These are phyloP conservation scores for Isotomurus palustris DNA, from an alignment of 2,888 invertebrate genomes.

Conservation along the genomic window DNA sequence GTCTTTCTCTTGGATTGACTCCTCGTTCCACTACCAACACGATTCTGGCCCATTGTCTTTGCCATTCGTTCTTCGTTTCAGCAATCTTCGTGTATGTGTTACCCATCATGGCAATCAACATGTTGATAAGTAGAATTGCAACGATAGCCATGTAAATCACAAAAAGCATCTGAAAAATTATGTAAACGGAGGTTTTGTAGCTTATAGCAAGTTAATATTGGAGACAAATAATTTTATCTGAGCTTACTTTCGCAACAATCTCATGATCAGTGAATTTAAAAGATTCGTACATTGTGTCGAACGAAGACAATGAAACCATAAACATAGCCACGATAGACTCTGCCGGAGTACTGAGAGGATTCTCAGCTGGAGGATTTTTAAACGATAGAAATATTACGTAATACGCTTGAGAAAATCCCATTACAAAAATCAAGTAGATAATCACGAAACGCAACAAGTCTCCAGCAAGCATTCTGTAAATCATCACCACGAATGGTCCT, in stretches of 20 bases:
- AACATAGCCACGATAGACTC: slow-evolving; percentile 98
- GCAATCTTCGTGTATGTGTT: slow-evolving; percentile 98
- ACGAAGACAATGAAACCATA: slow-evolving; percentile 94
- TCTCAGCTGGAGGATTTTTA: slow-evolving; percentile 69
- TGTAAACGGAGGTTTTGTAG: neutral
- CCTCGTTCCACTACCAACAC: slow-evolving; percentile 95
- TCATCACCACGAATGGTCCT: slow-evolving; percentile 99
- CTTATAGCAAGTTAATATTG: neutral
- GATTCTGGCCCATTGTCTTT: slow-evolving; percentile 95
- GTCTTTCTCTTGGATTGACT: slow-evolving; percentile 81
- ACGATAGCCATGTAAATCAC: slow-evolving; percentile 97
- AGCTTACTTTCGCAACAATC: slow-evolving; percentile 74
- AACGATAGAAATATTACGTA: slow-evolving; percentile 87
- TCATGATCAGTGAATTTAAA: slow-evolving; percentile 85
- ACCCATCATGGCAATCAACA: slow-evolving; percentile 99
- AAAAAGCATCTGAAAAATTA: slow-evolving; percentile 67
- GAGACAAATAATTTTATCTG: neutral
- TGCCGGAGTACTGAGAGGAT: slow-evolving; percentile 85
- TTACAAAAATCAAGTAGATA: slow-evolving; percentile 93
- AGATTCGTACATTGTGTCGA: slow-evolving; percentile 88
- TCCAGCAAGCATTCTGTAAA: slow-evolving; percentile 96
- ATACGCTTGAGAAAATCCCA: slow-evolving; percentile 96
- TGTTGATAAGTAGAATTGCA: slow-evolving; percentile 88
- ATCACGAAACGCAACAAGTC: slow-evolving; percentile 91
- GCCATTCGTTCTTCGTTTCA: slow-evolving; percentile 96